Evolutionary conservation across 1,140 invertebrate species (phyloP), one percentile per base, ranked within the genome.

Genomic region (Drosophila varians): DNA sequence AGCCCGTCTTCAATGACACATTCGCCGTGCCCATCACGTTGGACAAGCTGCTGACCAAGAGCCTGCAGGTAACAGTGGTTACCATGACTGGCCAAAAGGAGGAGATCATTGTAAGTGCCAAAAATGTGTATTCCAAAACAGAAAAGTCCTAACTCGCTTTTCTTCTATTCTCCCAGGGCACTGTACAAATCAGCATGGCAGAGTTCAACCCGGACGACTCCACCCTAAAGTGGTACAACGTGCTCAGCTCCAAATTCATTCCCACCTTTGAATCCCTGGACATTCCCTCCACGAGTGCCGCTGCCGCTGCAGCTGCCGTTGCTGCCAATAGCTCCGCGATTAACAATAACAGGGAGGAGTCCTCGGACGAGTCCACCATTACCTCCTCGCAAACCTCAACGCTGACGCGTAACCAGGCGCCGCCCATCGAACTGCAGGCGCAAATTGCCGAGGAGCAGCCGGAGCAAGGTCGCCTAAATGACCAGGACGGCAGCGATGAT

Each of bases 301-400:
- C 78, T 2, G 89, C 89, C 11, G 89, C 80, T 11, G 83, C 75
- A 2, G 72, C 72, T 9, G 89, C 76, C 7, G 75, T 82, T n/a
- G 72, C 78, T 1, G 76, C 36, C 26, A 55, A 21, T 21, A 21
- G 21, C 4, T 21, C 21, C 4, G 21, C 21, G 4, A 21, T 2
- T 51, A 26, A 31, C 38, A 66, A 62, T 49, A 87, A 42, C 14
- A 93, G 95, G 88, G 97, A 98, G 90, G 98, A 99, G 91, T 98
- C 97, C 76, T 98, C 97, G 61, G 98, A 99, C 91, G 98, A 99
- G 89, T 98, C 97, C 8, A 99, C 98, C 0, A 97, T 99, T 57
- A 98, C 98, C 56, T 98, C 97, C 12, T 98, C 97, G 14, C 97
- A 98, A 92, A 98, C 98, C 0, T 98, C 97, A 1, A 99, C 98